Evolutionary conservation across 2,888 invertebrate species (phyloP).

Genomic region (Mythimna loreyi): DNA sequence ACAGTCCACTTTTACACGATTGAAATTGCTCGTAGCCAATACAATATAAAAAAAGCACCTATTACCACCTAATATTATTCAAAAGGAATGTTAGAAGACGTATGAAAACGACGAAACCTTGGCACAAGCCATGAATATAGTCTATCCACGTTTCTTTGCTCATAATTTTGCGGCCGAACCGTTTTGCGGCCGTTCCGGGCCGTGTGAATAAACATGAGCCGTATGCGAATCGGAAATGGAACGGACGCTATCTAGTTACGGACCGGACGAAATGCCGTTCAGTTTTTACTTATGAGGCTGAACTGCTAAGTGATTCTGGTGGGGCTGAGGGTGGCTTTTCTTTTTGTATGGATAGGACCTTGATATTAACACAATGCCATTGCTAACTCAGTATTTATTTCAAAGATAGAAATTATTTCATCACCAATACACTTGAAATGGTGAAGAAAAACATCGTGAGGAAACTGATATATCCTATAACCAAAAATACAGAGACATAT

Average conservation of each 20-base stretch:
- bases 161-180: slow-evolving; percentile 53
- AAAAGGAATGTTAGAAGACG: slow-evolving; percentile 9
- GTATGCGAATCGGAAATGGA: slow-evolving; percentile 54
- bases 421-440: too few relatives aligned
- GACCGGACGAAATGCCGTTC: slow-evolving; percentile 31
- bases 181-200: slow-evolving; percentile 40
- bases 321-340: not conserved
- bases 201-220: slow-evolving; percentile 57
- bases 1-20: too few relatives aligned
- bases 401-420: not conserved
- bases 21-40: too few relatives aligned
- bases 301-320: slow-evolving; percentile 43
- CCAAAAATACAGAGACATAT: too few relatives aligned
- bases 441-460: too few relatives aligned
- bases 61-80: not conserved
- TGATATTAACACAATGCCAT: too few relatives aligned
- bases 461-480: too few relatives aligned
- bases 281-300: slow-evolving; percentile 50
- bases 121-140: slow-evolving; percentile 19
- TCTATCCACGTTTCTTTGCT: slow-evolving; percentile 27
- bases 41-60: too few relatives aligned
- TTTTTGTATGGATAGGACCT: not conserved
- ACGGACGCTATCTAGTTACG: slow-evolving; percentile 48
- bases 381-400: not conserved
- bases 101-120: not conserved